A percentile compares a stretch with the other conserved stretches of the same genome.
phyloP scores from a whole-genome alignment of 2,113 vertebrate species.

The Odobenus rosmarus region DNA sequence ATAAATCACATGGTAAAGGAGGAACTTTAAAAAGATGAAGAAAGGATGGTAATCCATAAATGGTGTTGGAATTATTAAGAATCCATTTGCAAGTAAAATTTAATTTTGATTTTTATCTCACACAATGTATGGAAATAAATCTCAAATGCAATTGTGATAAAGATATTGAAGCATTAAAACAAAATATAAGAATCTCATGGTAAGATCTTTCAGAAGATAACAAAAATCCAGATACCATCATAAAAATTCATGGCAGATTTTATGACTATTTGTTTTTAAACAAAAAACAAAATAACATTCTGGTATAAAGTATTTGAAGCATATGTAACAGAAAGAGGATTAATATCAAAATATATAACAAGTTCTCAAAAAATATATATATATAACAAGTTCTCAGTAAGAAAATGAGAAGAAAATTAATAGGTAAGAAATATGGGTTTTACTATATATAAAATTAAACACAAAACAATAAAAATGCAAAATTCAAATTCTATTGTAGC shows the following conservation, averaged over 20 bases:
- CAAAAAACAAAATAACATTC: constrained; percentile 8
- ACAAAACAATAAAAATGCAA: background rate
- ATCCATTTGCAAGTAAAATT: background rate
- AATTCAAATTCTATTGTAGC: background rate
- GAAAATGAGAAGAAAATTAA: background rate
- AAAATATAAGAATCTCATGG: background rate
- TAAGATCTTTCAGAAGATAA: background rate
- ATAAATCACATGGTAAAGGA: background rate
- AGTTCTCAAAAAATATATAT: too few species aligned
- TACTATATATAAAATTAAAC: background rate
- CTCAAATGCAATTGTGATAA: background rate
- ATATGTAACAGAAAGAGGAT: background rate
- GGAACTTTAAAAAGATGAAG: background rate
- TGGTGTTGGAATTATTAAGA: background rate
- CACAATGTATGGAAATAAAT: background rate
- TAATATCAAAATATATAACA: background rate
- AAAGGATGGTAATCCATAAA: background rate
- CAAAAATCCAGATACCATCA: background rate
- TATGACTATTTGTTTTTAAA: background rate
- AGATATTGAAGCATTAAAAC: constrained; percentile 7
- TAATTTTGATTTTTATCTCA: background rate
- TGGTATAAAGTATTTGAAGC: background rate
- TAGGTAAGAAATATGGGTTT: background rate
- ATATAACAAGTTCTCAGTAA: background rate
- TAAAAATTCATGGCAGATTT: background rate